Evolutionary conservation across 2,888 invertebrate species (phyloP), one percentile per base, ranked within the genome.

Genomic region (Caenorhabditis sinica): DNA sequence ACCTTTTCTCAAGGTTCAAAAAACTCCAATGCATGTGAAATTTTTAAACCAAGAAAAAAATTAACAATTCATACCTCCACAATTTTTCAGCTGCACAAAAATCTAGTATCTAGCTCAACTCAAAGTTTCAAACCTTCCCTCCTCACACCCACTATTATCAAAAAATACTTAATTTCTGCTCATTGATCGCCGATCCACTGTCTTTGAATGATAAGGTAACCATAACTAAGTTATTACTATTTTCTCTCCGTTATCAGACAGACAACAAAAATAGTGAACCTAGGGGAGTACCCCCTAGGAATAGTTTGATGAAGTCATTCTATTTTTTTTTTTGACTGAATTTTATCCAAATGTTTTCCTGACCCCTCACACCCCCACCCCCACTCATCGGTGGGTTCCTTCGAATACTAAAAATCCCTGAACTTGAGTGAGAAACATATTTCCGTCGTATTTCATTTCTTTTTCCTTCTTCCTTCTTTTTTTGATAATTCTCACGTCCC

Each of bases 141-240:
- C 40, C 13, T 6, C 40, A 2, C 13, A n/a, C n/a, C n/a, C n/a
- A n/a, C n/a, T n/a, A n/a, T n/a, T n/a, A n/a, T n/a, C 40, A 23
- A 40, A 40, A 61, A 61, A 61, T 40, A 61, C 20, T 61, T 61
- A 61, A 61, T 61, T 61, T 61, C 33, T 61, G 61, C 40, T 61
- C 61, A 61, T 40, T 61, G 61, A 40, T 61, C 61, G 30, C n/a
- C n/a, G 60, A 60, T 49, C n/a, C 13, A 15, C 49, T 49, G 6
- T n/a, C 17, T n/a, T 28, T 11, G 28, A 13, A 2, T 28, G 56
- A 28, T 23, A 58, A 58, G 23, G 56, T 58, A 30, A 33, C 20
- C 51, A 51, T 56, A 56, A 61, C 40, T 40, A 33, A 11, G 20
- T 61, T 61, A 61, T 61, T 61, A 61, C 61, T 36, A 40, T 61